Conservation (phyloP, 2,888 invertebrate genomes). For the Teinopalpus imperialis region DNA sequence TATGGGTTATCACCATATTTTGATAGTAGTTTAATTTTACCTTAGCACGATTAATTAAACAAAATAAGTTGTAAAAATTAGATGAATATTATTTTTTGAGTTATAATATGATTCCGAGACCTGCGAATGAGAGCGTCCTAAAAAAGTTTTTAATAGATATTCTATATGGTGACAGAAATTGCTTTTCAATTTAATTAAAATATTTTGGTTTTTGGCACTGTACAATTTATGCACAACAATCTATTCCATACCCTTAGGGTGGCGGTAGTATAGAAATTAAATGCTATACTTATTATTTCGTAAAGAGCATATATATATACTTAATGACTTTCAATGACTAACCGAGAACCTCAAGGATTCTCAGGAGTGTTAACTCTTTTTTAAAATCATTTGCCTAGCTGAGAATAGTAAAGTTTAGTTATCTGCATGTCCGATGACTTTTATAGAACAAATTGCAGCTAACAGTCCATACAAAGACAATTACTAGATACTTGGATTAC, state of each 20-base stretch:
- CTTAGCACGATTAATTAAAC: conserved; percentile 54
- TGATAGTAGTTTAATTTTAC: conserved; percentile 67
- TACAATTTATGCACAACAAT: conserved; percentile 68
- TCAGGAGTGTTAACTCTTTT: not conserved
- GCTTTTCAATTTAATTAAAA: conserved; percentile 47
- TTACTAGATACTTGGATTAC: conserved; percentile 54
- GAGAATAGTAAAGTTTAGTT: conserved; percentile 46
- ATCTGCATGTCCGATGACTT: conserved; percentile 72
- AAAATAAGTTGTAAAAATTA: not conserved
- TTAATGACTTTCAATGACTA: no score
- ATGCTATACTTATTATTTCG: no score
- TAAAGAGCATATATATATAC: no score
- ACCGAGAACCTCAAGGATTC: not conserved
- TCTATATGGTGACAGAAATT: conserved; percentile 35
- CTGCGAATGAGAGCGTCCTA: not conserved
- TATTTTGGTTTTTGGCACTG: conserved; percentile 65
- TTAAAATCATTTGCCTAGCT: conserved; percentile 35
- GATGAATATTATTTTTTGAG: conserved; percentile 2
- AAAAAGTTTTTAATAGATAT: conserved; percentile 11
- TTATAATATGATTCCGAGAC: conserved; percentile 15
- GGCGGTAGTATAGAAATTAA: conserved; percentile 21
- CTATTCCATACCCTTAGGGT: conserved; percentile 16
- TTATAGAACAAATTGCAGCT: conserved; percentile 78
- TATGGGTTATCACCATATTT: conserved; percentile 78
- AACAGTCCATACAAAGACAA: conserved; percentile 65